These are phyloP conservation scores for Sebastes minor DNA, from an alignment of 2,797 vertebrate species.

Conservation along the genomic window DNA sequence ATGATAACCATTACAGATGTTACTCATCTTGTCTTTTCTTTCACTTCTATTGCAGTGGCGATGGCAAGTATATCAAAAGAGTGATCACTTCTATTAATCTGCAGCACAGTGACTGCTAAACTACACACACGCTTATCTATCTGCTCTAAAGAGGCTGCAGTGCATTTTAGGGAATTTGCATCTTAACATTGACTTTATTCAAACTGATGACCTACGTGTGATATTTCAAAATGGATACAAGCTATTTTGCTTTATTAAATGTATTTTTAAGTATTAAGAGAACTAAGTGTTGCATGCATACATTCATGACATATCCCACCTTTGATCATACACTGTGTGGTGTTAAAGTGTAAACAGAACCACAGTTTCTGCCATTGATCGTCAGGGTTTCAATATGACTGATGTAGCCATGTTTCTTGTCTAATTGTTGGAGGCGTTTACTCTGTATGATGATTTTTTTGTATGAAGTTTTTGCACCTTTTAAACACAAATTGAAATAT, in stretches of 20 bases:
- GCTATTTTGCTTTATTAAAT: background rate
- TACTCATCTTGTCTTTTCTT: background rate
- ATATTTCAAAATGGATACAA: background rate
- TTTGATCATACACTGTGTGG: slow-evolving; percentile 17
- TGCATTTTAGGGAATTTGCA: background rate
- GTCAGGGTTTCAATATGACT: background rate
- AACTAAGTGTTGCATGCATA: background rate
- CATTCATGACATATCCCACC: background rate
- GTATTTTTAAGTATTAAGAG: background rate
- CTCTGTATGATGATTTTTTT: background rate
- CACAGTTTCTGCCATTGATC: background rate
- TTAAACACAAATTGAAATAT: slow-evolving; percentile 31
- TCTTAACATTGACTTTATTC: background rate
- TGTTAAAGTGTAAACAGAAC: slow-evolving; percentile 5
- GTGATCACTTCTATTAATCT: background rate
- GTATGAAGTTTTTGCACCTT: slow-evolving; percentile 25
- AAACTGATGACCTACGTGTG: background rate
- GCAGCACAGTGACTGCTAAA: background rate
- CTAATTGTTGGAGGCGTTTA: background rate
- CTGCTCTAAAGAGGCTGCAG: background rate
- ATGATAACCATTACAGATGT: background rate
- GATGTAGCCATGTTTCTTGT: background rate
- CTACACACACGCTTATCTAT: background rate
- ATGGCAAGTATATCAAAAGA: background rate
- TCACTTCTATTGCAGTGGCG: background rate